A percentile compares a stretch with the other conserved stretches of the same genome.
phyloP scores from a whole-genome alignment of 2,113 vertebrate species.

The Ovibos moschatus region DNA sequence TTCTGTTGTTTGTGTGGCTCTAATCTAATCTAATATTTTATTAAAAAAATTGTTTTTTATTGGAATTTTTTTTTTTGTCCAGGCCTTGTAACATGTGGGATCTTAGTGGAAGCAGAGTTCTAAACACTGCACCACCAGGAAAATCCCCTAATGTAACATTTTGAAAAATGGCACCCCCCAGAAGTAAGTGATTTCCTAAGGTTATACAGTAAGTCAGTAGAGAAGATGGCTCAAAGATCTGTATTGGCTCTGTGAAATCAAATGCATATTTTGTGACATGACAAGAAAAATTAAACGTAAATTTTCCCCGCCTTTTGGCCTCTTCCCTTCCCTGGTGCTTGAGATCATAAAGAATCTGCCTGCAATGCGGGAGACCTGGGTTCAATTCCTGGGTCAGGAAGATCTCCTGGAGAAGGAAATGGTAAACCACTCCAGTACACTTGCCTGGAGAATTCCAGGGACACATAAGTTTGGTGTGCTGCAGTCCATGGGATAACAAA shows the following conservation, averaged over 20 bases:
- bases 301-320: accelerated
- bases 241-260: not conserved
- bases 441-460: not conserved
- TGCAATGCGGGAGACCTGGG: accelerated
- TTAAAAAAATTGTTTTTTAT: not conserved
- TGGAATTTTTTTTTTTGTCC: not conserved
- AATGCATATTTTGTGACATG: not conserved
- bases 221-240: not conserved
- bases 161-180: not conserved
- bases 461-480: not conserved
- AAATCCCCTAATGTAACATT: not conserved
- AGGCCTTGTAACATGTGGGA: not conserved
- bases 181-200: not conserved
- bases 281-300: not conserved
- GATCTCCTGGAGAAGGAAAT: not conserved
- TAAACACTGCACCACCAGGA: not conserved
- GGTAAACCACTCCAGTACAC: not conserved
- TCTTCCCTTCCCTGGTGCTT: not conserved
- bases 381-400: not conserved
- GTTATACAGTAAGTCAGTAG: not conserved
- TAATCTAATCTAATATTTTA: not conserved
- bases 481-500: not conserved
- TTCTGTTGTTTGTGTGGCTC: not conserved
- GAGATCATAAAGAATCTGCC: not conserved
- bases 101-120: not conserved